Base-by-base conservation (phyloP, 1,140 invertebrate species). In the Limonius californicus region DNA sequence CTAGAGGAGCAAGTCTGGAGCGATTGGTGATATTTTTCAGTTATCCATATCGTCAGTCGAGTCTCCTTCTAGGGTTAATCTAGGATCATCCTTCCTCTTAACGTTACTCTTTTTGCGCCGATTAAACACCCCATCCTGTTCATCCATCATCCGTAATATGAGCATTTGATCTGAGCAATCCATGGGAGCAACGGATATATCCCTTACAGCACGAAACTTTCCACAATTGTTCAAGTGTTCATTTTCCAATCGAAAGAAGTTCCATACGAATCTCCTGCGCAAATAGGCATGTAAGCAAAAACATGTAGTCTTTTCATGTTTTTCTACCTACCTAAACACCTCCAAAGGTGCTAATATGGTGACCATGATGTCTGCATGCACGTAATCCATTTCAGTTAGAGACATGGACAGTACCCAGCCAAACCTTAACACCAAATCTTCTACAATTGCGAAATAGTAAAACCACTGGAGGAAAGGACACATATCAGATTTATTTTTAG, bases 201-300 rank as follows among this genome's bases (percentile, higher is more conserved):
- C 97, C 16, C 98, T 79, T 0, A 99, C 97, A 2, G 97, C 97
- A 74, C 97, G 83, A 81, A 99, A 99, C 82, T 99, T 95, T 79
- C 97, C 97, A 81, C 97, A 99, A 81, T 99, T 99, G 80, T 99
- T 99, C 4, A 99, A 81, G 84, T 99, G 98, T 74, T 99, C 98
- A 80, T 99, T 99, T 80, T 99, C 98, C 65, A 99, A 77, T 0
- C 98, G 96, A 82, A 99, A 99, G 77, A 97, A 99, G 79, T 99
- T 99, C 98, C 98, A 99, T 32, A 99, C 88, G 80, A 99, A 99
- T 60, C 97, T 84, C 70, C 95, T 95, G 69, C 35, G n/a, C n/a
- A n/a, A n/a, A 64, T n/a, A n/a, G n/a, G n/a, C n/a, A n/a, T n/a
- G n/a, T n/a, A n/a, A n/a, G n/a, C n/a, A n/a, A n/a, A n/a, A n/a